Percentiles rank a stretch among this genome's conserved stretches.
phyloP scores from a whole-genome alignment of 1,140 invertebrate species.

The Hycleus phaleratus region DNA sequence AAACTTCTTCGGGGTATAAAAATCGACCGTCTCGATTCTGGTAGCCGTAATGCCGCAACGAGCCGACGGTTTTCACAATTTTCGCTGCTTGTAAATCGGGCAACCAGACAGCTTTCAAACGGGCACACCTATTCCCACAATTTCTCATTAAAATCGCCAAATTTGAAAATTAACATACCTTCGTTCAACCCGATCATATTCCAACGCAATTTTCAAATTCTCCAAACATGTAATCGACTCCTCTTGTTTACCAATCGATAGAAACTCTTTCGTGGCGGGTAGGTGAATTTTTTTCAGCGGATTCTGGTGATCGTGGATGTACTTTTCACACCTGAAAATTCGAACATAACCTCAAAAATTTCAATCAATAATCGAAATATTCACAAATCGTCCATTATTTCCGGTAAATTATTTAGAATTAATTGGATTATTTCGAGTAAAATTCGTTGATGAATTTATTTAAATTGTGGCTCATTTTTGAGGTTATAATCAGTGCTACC shows the following conservation, averaged over 20 bases:
- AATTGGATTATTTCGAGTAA: not conserved
- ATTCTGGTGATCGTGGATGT: slow-evolving; percentile 26
- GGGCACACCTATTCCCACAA: slow-evolving; percentile 17
- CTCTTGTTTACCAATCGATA: slow-evolving; percentile 17
- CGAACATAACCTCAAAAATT: not conserved
- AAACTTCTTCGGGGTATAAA: slow-evolving; percentile 36
- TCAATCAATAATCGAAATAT: not conserved
- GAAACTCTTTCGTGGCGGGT: slow-evolving; percentile 22
- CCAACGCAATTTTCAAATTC: slow-evolving; percentile 18
- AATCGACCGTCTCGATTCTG: slow-evolving; percentile 28
- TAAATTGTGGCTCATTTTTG: no score
- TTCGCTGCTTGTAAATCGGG: slow-evolving; percentile 16
- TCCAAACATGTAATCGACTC: slow-evolving; percentile 13
- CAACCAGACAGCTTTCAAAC: slow-evolving; percentile 25
- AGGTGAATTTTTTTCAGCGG: slow-evolving; percentile 26
- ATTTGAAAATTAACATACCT: slow-evolving; percentile 12
- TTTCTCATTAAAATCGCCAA: not conserved
- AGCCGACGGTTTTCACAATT: slow-evolving; percentile 25
- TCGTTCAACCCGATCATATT: slow-evolving; percentile 24
- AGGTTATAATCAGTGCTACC: no score
- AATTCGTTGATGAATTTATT: no score
- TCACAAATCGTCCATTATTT: not conserved
- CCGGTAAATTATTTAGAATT: not conserved
- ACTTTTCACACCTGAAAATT: slow-evolving; percentile 20
- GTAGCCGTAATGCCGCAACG: slow-evolving; percentile 24